These are phyloP conservation scores for Apamea epomidion DNA, from an alignment of 2,888 invertebrate species.

Conservation along the genomic window DNA sequence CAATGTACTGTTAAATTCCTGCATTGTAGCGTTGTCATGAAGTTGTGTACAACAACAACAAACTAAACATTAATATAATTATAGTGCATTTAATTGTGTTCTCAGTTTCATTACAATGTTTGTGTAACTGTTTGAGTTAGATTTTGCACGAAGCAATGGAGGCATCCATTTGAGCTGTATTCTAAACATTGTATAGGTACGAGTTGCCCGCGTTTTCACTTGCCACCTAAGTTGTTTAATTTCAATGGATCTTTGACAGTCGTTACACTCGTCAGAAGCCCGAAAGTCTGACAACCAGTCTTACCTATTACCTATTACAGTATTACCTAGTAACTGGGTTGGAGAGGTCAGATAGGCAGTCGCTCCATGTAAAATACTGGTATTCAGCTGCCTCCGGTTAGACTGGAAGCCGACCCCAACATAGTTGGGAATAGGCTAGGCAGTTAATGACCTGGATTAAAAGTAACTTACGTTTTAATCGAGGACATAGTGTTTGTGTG, in stretches of 20 bases:
- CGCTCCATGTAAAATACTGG: too few species aligned
- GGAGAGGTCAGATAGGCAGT: too few species aligned
- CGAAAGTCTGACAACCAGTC: too few species aligned
- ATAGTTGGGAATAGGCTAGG: too few species aligned
- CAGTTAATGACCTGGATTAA: background rate
- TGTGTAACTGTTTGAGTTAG: conserved; percentile 8
- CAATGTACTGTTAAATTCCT: background rate
- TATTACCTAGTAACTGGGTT: too few species aligned
- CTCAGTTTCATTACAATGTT: background rate
- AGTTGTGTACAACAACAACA: background rate
- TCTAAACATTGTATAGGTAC: background rate
- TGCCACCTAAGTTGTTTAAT: background rate
- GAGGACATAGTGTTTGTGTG: background rate
- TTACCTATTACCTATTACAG: too few species aligned
- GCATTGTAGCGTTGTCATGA: background rate
- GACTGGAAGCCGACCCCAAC: too few species aligned
- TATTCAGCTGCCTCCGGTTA: too few species aligned
- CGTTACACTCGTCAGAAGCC: too few species aligned
- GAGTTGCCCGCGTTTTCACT: background rate
- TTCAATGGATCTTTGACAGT: too few species aligned
- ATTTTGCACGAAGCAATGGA: background rate
- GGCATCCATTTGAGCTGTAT: background rate
- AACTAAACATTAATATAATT: background rate
- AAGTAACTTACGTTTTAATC: background rate
- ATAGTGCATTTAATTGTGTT: background rate